Percentiles rank a stretch among this genome's conserved stretches.
Conservation (phyloP, 2,888 invertebrate genomes). For the Linyphia triangularis region DNA sequence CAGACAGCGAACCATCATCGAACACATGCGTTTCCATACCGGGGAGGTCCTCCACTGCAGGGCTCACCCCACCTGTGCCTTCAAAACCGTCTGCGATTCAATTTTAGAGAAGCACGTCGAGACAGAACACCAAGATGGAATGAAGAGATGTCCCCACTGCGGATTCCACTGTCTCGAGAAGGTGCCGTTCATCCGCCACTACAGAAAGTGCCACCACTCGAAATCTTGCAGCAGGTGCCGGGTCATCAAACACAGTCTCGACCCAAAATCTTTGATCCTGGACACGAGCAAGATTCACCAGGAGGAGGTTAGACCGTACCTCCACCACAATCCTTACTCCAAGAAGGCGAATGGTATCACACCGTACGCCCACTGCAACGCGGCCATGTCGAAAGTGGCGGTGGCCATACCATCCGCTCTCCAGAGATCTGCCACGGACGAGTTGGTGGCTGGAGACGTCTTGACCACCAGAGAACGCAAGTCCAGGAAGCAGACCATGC, state of each 20-base stretch:
- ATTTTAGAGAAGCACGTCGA: slow-evolving; percentile 56
- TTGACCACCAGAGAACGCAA: neutral
- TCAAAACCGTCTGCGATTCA: slow-evolving; percentile 60
- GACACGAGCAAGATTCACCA: slow-evolving; percentile 5
- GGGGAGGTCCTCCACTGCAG: slow-evolving; percentile 73
- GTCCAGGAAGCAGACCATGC: slow-evolving; percentile 54
- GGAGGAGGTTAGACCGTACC: slow-evolving; percentile 41
- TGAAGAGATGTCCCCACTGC: slow-evolving; percentile 72
- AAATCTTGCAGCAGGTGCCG: slow-evolving; percentile 59
- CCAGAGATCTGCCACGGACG: slow-evolving; percentile 25
- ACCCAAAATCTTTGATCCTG: slow-evolving; percentile 27
- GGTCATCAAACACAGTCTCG: slow-evolving; percentile 44
- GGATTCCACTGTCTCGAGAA: slow-evolving; percentile 38
- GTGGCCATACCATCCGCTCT: slow-evolving; percentile 51
- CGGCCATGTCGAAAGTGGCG: slow-evolving; percentile 63
- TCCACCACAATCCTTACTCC: slow-evolving; percentile 68
- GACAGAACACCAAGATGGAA: slow-evolving; percentile 29
- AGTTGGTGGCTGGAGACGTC: neutral
- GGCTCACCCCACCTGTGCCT: slow-evolving; percentile 61
- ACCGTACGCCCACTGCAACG: slow-evolving; percentile 52
- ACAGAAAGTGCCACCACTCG: slow-evolving; percentile 69
- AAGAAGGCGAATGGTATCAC: slow-evolving; percentile 34
- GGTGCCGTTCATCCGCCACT: slow-evolving; percentile 63
- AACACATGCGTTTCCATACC: slow-evolving; percentile 81
- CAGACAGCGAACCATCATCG: slow-evolving; percentile 81